Percentiles rank a stretch among this genome's conserved stretches.
Evolutionary conservation across 1,140 invertebrate species (phyloP).

Genomic region (Drosophila ananassae): DNA sequence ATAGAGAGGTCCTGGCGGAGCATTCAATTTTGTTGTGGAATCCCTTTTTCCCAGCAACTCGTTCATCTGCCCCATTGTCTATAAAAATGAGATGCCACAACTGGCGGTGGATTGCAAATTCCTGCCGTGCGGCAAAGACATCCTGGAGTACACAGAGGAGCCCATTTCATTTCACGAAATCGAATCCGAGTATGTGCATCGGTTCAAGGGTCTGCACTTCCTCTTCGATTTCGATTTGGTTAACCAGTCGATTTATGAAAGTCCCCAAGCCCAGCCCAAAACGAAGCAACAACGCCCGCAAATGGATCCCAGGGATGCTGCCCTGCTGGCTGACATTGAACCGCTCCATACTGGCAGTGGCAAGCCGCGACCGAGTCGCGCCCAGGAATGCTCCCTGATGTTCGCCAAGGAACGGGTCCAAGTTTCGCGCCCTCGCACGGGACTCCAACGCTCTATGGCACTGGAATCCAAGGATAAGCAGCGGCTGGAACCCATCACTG

Average conservation of each 20-base stretch:
- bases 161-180: slow-evolving; percentile 11
- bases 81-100: slow-evolving; percentile 38
- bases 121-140: slow-evolving; percentile 38
- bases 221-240: slow-evolving; percentile 50
- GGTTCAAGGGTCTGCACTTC: slow-evolving; percentile 41
- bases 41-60: slow-evolving; percentile 11
- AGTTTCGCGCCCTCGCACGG: slow-evolving; percentile 9
- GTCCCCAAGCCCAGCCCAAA: background rate
- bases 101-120: slow-evolving; percentile 26
- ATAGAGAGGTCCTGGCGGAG: background rate
- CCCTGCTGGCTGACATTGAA: slow-evolving; percentile 32
- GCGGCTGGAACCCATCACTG: slow-evolving; percentile 7
- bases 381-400: slow-evolving; percentile 35
- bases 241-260: slow-evolving; percentile 13
- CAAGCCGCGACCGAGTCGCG: slow-evolving; percentile 12
- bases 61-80: slow-evolving; percentile 36
- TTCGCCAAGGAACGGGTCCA: slow-evolving; percentile 28
- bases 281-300: background rate
- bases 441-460: background rate
- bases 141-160: slow-evolving; percentile 37
- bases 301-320: slow-evolving; percentile 36
- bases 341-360: slow-evolving; percentile 3
- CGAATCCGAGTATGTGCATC: slow-evolving; percentile 13
- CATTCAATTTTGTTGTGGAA: background rate
- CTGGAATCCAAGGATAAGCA: background rate